Evolutionary conservation across 2,888 invertebrate species (phyloP), one percentile per base, ranked within the genome.

Genomic region (Lysandra coridon): DNA sequence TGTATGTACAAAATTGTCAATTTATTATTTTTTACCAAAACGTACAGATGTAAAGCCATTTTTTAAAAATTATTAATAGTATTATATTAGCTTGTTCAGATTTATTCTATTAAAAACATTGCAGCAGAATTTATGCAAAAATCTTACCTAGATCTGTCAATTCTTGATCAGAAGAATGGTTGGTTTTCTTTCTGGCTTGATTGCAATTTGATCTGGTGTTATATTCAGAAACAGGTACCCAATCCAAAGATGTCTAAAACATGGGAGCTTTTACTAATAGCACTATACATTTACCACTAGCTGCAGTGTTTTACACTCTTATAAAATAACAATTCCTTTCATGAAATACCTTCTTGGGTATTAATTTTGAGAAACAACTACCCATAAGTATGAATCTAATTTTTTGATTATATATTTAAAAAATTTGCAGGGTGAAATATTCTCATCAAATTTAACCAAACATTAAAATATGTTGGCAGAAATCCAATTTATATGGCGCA

Each of bases 161-260:
- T 87, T 95, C 95, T 81, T 95, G 94, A 83, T 95, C 95, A 17
- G 93, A 92, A 80, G 91, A 89, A 84, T 93, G 93, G 84, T 95
- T 95, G 80, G 93, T 90, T 82, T 90, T 91, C 86, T 94, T 95
- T 82, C 95, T 91, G 82, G 93, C 88, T 83, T 94, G 93, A 84
- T 91, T 93, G 86, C 93, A 92, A 86, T 93, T 93, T 78, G 90
- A 85, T 86, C 95, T 90, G 82, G 90, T 87, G 84, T 95, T 95
- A 84, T 94, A 94, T 87, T 95, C 95, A 69, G 95, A 94, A 76
- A 95, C 95, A 79, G 95, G 95, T 81, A 95, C 93, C 95, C 95
- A 95, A 87, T 95, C 95, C 85, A 95, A 87, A 82, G 95, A 93
- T 81, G 94, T 93, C 95, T 95, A 89, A 87, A 94, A 93, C 82